Evolutionary conservation across 2,888 invertebrate species (phyloP), one percentile per base, ranked within the genome.

Genomic region (Odontocerum albicorne): DNA sequence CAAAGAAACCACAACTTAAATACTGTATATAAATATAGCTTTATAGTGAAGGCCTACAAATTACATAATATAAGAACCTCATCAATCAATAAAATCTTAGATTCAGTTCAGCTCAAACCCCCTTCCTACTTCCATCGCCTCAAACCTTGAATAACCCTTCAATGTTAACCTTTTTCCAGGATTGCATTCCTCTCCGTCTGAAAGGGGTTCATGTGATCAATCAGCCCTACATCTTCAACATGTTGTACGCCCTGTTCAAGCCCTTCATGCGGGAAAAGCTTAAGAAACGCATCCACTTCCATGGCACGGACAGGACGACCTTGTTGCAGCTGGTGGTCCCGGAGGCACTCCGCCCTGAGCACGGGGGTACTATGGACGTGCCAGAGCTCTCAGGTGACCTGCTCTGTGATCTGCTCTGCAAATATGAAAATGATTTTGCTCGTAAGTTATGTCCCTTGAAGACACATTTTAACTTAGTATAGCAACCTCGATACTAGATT

Each of bases 191-290:
- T 0, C 78, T 86, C 58, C 83, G 95, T 44, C 72, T 96, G 38
- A 93, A 92, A 71, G 91, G 84, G 0, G 85, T 96, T 2, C 94
- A 95, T 67, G 80, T 94, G 44, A 78, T 95, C n/a, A 92, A 92
- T 68, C 93, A 95, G 67, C 90, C 94, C 0, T 85, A 82, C 62
- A 80, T 93, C 57, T 94, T 95, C 73, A 92, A 91, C 66, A 86
- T 92, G 82, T 75, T 91, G 2, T 94, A 88, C 66, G 85, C 88
- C 6, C 79, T 96, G 50, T 89, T 95, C 70, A 92, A 92, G 68
- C 95, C 94, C 1, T 94, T 95, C 68, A 75, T 95, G 63, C 80
- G 87, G 61, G 90, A 92, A 66, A 94, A 93, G 73, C 72, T 92
- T 15, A 82, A 87, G 44, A 86, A 85, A 56, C 81, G 93, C 75